phyloP scores from a whole-genome alignment of 2,888 invertebrate species.

The Drosophila melanosoma region DNA sequence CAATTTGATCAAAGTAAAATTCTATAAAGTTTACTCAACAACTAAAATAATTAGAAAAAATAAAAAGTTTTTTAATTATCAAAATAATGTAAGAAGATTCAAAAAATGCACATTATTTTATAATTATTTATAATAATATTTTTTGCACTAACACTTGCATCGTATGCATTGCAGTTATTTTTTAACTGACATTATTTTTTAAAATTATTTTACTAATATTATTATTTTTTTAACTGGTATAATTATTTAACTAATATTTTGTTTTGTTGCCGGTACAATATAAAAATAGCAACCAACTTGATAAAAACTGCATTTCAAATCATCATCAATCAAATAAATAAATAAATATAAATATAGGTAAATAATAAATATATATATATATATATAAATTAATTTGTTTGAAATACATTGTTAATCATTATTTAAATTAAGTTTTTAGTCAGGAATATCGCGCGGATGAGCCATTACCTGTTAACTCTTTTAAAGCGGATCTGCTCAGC shows the following conservation, averaged over 20 bases:
- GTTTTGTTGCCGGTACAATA: too few relatives aligned
- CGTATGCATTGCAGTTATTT: background rate
- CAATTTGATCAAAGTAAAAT: background rate
- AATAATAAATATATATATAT: background rate
- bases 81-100: background rate
- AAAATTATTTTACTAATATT: background rate
- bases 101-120: background rate
- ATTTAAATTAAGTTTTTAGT: too few relatives aligned
- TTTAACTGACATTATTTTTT: background rate
- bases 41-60: background rate
- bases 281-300: too few relatives aligned
- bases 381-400: background rate
- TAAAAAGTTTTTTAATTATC: background rate
- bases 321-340: background rate
- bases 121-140: background rate
- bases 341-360: background rate
- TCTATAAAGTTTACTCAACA: background rate
- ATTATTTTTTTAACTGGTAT: too few relatives aligned
- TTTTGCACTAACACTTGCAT: background rate
- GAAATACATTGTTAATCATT: background rate
- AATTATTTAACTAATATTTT: too few relatives aligned
- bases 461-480: background rate
- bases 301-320: background rate
- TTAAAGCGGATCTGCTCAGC: background rate
- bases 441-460: constrained; percentile 2